Percentiles rank a stretch among this genome's conserved stretches.
Conservation (phyloP, 2,113 vertebrate species). For the Helogale parvula region DNA sequence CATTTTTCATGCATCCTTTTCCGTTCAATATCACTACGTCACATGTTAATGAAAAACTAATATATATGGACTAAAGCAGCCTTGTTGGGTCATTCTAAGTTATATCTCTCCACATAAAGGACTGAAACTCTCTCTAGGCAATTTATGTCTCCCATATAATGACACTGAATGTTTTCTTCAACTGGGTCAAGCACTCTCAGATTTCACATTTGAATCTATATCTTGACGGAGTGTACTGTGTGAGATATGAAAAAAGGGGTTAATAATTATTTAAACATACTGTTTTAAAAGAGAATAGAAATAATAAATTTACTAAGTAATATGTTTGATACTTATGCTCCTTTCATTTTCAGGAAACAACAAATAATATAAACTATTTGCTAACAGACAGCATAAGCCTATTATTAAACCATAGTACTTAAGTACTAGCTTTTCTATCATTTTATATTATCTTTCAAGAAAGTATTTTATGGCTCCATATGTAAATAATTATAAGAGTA, state of each 20-base stretch:
- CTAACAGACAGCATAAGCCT: not conserved
- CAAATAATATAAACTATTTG: not conserved
- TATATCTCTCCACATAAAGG: not conserved
- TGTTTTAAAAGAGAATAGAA: not conserved
- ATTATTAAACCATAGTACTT: not conserved
- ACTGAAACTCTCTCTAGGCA: not conserved
- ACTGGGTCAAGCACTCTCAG: not conserved
- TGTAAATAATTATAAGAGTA: slow-evolving; percentile 9
- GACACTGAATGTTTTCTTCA: not conserved
- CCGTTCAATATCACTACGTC: not conserved
- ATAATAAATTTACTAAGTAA: not conserved
- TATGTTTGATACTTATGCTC: not conserved
- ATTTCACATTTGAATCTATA: not conserved
- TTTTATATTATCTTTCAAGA: slow-evolving; percentile 31
- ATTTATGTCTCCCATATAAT: not conserved
- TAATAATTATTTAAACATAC: slow-evolving; percentile 4
- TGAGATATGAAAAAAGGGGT: not conserved
- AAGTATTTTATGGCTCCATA: not conserved
- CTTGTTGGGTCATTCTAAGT: not conserved
- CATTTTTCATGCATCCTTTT: not conserved
- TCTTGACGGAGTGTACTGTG: not conserved
- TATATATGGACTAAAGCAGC: not conserved
- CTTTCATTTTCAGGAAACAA: slow-evolving; percentile 26
- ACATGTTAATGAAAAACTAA: not conserved
- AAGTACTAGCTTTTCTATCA: not conserved